phyloP scores from a whole-genome alignment of 2,113 vertebrate genomes.

The Onychorhynchus coronatus region DNA sequence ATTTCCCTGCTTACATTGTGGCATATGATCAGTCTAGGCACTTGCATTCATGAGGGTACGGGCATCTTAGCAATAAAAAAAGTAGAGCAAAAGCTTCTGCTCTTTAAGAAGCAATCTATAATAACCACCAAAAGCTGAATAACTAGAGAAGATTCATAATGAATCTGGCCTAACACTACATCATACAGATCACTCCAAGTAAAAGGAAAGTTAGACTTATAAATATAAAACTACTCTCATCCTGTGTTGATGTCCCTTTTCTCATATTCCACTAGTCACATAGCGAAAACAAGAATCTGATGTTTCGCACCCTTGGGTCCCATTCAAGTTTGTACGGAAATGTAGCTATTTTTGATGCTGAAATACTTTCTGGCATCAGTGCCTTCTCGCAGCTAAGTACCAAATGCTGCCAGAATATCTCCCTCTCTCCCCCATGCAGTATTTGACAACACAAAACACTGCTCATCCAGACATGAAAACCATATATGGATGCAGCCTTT shows the following conservation, averaged over 20 bases:
- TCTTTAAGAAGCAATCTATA: not conserved
- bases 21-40: not conserved
- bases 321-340: not conserved
- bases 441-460: constrained; percentile 28
- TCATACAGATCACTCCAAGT: not conserved
- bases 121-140: not conserved
- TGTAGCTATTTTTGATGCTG: not conserved
- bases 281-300: not conserved
- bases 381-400: not conserved
- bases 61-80: not conserved
- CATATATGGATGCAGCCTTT: constrained; percentile 22
- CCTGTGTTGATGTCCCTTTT: not conserved
- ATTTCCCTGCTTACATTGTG: not conserved
- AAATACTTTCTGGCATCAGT: constrained; percentile 6
- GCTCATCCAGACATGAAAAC: not conserved
- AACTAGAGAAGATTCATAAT: not conserved
- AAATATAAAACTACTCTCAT: not conserved
- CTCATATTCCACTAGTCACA: not conserved
- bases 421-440: not conserved
- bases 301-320: not conserved
- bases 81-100: not conserved
- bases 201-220: not conserved
- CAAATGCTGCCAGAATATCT: not conserved
- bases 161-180: not conserved
- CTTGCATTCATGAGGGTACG: not conserved